Evolutionary conservation across 2,888 invertebrate species (phyloP).

Genomic region (Chironomus riparius): DNA sequence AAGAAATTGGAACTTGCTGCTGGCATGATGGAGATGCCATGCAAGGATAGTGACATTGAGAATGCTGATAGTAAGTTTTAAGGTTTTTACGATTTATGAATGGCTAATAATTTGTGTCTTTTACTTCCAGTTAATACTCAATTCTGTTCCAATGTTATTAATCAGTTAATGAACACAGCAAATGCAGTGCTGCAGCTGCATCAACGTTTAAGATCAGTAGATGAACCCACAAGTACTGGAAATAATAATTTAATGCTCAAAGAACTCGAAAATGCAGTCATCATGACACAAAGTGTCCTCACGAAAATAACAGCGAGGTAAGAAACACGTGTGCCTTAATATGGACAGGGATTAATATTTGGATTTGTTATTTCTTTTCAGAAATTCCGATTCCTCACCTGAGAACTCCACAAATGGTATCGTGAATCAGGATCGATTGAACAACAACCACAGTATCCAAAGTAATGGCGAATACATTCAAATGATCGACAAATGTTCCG

Average conservation of each 20-base stretch:
- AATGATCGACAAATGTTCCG: slow-evolving; percentile 54
- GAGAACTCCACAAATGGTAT: not conserved
- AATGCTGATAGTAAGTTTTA: slow-evolving; percentile 46
- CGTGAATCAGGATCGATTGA: slow-evolving; percentile 14
- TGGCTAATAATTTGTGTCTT: not conserved
- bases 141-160: slow-evolving; percentile 52
- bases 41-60: slow-evolving; percentile 44
- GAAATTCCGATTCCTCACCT: not conserved
- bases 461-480: slow-evolving; percentile 45
- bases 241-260: slow-evolving; percentile 38
- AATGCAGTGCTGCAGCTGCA: slow-evolving; percentile 42
- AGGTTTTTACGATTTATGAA: not conserved
- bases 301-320: slow-evolving; percentile 38
- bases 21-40: slow-evolving; percentile 36
- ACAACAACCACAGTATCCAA: slow-evolving; percentile 27
- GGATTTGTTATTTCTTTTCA: not conserved
- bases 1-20: slow-evolving; percentile 30
- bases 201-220: slow-evolving; percentile 40
- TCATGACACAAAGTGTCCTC: slow-evolving; percentile 43
- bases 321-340: not conserved
- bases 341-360: not conserved
- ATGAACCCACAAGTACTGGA: slow-evolving; percentile 35
- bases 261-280: slow-evolving; percentile 44
- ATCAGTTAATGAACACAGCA: slow-evolving; percentile 43
- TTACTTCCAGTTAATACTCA: slow-evolving; percentile 50